Conservation (phyloP, 92 coral and sea anemone species). For the Paragorgia papillata region DNA sequence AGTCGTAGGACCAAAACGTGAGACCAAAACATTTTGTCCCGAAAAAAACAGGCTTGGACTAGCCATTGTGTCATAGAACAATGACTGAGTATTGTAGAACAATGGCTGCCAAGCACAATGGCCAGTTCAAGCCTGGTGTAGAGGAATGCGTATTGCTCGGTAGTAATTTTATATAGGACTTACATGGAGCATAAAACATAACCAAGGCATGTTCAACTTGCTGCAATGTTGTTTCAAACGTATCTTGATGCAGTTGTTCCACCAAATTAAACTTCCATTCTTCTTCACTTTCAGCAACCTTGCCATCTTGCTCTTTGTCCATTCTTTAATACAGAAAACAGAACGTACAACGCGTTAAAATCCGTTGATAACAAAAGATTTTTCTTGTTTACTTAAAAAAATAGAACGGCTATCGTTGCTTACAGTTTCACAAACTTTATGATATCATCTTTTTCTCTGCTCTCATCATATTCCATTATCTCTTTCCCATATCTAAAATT, state of each 20-base stretch:
- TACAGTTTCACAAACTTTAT: slow-evolving; percentile 79
- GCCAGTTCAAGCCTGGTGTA: too few relatives aligned
- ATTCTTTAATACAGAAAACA: slow-evolving; percentile 5
- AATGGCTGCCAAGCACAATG: too few relatives aligned
- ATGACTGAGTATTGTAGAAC: too few relatives aligned
- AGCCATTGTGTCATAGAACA: too few relatives aligned
- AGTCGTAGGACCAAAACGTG: too few relatives aligned
- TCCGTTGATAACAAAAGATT: background rate
- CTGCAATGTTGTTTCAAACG: slow-evolving; percentile 68
- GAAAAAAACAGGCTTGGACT: too few relatives aligned
- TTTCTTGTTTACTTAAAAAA: background rate
- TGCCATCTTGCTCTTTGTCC: slow-evolving; percentile 22
- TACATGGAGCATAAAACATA: slow-evolving; percentile 99
- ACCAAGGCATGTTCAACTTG: slow-evolving; percentile 82
- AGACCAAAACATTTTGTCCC: too few relatives aligned
- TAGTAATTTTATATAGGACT: too few relatives aligned
- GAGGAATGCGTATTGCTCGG: too few relatives aligned
- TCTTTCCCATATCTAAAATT: slow-evolving; percentile 66
- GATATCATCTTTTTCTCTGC: slow-evolving; percentile 69
- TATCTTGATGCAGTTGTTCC: slow-evolving; percentile 40
- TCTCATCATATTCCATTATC: slow-evolving; percentile 75
- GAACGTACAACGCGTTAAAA: background rate
- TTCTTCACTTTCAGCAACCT: slow-evolving; percentile 27
- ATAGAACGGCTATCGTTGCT: slow-evolving; percentile 10
- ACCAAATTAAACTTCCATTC: slow-evolving; percentile 47